Conservation (phyloP, 1,140 invertebrate species). For the Zaprionus capensis region DNA sequence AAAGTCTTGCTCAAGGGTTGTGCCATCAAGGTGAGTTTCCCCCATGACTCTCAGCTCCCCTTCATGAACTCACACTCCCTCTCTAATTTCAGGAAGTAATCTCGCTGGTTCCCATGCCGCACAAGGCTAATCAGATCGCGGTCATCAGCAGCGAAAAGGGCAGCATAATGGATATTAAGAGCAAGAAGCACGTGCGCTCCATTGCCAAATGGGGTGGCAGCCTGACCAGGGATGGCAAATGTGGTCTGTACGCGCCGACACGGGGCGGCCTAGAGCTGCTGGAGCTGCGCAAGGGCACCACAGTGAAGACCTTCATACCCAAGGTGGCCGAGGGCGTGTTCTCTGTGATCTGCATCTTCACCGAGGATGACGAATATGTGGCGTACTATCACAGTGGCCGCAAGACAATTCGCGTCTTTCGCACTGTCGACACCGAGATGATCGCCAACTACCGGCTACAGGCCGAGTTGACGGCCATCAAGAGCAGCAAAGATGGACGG, state of each 20-base stretch:
- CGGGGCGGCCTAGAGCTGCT: slow-evolving; percentile 96
- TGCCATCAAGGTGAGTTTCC: slow-evolving; percentile 86
- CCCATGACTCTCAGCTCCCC: fast-evolving
- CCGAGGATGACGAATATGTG: slow-evolving; percentile 96
- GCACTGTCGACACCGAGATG: slow-evolving; percentile 93
- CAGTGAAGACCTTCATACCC: slow-evolving; percentile 94
- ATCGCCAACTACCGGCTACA: slow-evolving; percentile 97
- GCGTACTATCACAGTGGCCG: slow-evolving; percentile 96
- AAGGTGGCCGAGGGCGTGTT: slow-evolving; percentile 98
- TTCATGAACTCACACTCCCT: background rate
- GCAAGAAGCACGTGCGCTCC: slow-evolving; percentile 90
- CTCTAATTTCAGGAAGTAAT: slow-evolving; percentile 86
- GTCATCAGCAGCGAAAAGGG: slow-evolving; percentile 96
- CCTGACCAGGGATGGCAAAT: slow-evolving; percentile 94
- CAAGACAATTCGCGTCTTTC: slow-evolving; percentile 96
- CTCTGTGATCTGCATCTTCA: slow-evolving; percentile 97
- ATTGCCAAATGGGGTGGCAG: slow-evolving; percentile 93
- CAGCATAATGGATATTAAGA: slow-evolving; percentile 92
- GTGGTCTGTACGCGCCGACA: slow-evolving; percentile 95
- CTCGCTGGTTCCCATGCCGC: slow-evolving; percentile 90
- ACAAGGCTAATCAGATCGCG: slow-evolving; percentile 92
- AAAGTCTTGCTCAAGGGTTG: slow-evolving; percentile 88
- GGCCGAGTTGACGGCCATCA: slow-evolving; percentile 94
- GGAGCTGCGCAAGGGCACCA: slow-evolving; percentile 93
- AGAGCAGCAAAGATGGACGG: slow-evolving; percentile 92